Percentiles rank a stretch among this genome's conserved stretches.
Conservation (phyloP, 2,888 invertebrate genomes). For the Ichneumon xanthorius region DNA sequence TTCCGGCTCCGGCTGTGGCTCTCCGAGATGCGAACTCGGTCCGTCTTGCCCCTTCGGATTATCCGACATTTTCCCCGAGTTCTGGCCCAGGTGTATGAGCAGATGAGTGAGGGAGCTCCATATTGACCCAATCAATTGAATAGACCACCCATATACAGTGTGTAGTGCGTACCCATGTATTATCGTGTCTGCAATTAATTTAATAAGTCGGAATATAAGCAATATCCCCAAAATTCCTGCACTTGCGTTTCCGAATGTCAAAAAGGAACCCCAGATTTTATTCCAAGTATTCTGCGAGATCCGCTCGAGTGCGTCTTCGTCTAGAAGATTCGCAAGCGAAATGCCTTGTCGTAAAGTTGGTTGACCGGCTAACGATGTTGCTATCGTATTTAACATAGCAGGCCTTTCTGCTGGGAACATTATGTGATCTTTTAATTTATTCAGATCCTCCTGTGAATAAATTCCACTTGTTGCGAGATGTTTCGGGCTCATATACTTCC, state of each 20-base stretch:
- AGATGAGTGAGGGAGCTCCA: too few relatives aligned
- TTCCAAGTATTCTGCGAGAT: conserved; percentile 33
- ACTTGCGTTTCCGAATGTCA: conserved; percentile 46
- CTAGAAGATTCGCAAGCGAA: conserved; percentile 32
- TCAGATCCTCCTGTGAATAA: too few relatives aligned
- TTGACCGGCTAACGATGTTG: not conserved
- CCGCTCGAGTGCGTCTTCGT: conserved; percentile 38
- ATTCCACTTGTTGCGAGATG: too few relatives aligned
- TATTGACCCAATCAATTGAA: too few relatives aligned
- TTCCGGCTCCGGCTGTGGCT: not conserved
- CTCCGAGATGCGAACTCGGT: not conserved
- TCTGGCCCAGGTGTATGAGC: conserved; percentile 1
- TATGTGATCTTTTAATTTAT: conserved; percentile 38
- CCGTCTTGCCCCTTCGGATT: not conserved
- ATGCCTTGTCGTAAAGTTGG: conserved; percentile 26
- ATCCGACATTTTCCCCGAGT: not conserved
- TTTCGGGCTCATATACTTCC: too few relatives aligned
- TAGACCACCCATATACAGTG: too few relatives aligned
- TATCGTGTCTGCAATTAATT: conserved; percentile 49
- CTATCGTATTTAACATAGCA: not conserved
- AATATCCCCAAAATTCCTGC: conserved; percentile 46
- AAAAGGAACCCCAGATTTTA: conserved; percentile 41
- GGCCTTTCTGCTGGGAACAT: conserved; percentile 36
- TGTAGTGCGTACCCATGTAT: conserved; percentile 40
- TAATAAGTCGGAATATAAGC: conserved; percentile 35